Evolutionary conservation across 2,888 invertebrate genomes (phyloP), one percentile per base, ranked within the genome.

Genomic region (Steinernema hermaphroditum): DNA sequence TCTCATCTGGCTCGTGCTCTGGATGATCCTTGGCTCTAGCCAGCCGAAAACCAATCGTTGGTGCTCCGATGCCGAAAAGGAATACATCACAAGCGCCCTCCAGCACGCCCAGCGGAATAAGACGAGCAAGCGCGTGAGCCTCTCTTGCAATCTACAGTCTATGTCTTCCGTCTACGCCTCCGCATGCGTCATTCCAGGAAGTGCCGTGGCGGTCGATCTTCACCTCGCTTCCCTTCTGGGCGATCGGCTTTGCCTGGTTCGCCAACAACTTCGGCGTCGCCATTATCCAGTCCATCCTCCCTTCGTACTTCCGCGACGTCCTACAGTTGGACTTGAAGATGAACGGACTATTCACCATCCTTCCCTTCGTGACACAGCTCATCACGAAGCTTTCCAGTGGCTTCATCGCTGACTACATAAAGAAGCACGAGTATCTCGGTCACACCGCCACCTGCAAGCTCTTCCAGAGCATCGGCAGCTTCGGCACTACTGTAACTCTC

Each of bases 251-350:
- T 4, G 37, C 37, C 6, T 32, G 32, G 32, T 68, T 69, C 69
- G 69, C 34, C 37, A 37, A 79, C 54, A 77, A 79, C 43, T 75
- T 77, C 19, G 72, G 77, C 19, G 75, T 78, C 32, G 75, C 79
- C 1, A 72, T 80, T 1, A 69, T 78, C 8, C 77, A 78, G 73
- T 75, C 78, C 32, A 80, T 78, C 62, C 73, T 81, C 1, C 81
- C 80, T 0, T 73, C 77, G n/a, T 81, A 79, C 57, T 75, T 80
- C 57, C 79, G 77, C 54, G 78, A 80, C 34, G 24, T 37, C n/a
- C 19, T 32, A 9, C 16, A 46, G 16, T 6, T 19, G 9, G 22
- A n/a, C 46, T 4, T 16, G 22, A 4, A 16, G 16, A 46, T 19
- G 4, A 16, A 19, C 46, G 22, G 16, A 6, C 16, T 46, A 4